phyloP scores from a whole-genome alignment of 2,888 invertebrate species.

The Argyresthia albistria region DNA sequence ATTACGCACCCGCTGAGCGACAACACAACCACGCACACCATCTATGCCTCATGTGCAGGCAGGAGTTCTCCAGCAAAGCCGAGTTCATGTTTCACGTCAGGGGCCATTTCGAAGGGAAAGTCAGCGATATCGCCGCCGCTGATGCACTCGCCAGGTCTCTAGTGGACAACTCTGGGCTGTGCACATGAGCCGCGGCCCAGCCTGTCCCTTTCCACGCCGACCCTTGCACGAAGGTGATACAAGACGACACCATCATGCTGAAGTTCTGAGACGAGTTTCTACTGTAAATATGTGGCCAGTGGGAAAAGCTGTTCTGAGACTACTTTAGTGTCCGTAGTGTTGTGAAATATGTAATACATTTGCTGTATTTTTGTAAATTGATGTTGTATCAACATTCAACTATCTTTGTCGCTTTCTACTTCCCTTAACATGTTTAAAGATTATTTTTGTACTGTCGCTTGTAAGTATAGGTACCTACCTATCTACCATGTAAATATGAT shows the following conservation, averaged over 20 bases:
- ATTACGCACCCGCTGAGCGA: conserved; percentile 56
- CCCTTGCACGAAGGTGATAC: conserved; percentile 42
- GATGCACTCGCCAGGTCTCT: conserved; percentile 64
- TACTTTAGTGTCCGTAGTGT: background rate
- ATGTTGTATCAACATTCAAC: background rate
- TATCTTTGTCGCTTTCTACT: background rate
- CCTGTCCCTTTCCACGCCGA: conserved; percentile 41
- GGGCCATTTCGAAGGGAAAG: conserved; percentile 75
- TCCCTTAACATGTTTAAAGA: background rate
- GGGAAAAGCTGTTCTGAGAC: background rate
- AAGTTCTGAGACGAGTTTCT: conserved; percentile 42
- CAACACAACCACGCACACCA: conserved; percentile 65
- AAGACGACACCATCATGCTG: conserved; percentile 61
- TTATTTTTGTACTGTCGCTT: conserved; percentile 8
- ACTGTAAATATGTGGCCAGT: background rate
- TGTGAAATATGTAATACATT: background rate
- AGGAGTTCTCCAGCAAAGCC: conserved; percentile 76
- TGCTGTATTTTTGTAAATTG: too few relatives aligned
- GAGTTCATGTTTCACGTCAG: conserved; percentile 80
- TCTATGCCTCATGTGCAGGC: conserved; percentile 77
- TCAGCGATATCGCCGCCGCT: conserved; percentile 64
- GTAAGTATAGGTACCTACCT: too few relatives aligned
- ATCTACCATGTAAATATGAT: too few relatives aligned
- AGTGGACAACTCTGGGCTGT: conserved; percentile 68
- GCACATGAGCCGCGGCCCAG: conserved; percentile 66